Evolutionary conservation across 2,113 vertebrate genomes (phyloP).

Genomic region (Falcunculus frontatus): DNA sequence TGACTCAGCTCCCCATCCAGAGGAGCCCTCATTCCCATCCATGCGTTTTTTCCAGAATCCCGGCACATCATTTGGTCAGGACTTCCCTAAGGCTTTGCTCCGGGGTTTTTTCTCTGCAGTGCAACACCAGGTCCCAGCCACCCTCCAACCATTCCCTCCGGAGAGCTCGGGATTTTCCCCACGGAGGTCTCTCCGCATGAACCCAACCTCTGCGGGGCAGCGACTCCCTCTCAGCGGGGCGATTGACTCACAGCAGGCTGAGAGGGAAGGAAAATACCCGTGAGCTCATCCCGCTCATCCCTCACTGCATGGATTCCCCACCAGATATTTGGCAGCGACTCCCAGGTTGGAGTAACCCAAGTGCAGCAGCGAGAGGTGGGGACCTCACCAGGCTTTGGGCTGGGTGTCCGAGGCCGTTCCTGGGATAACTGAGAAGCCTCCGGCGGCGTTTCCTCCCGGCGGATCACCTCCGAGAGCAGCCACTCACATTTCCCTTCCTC

Average conservation of each 20-base stretch:
- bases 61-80: fast-evolving
- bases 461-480: background rate
- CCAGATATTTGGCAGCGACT: background rate
- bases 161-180: background rate
- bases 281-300: constrained; percentile 25
- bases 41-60: background rate
- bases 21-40: background rate
- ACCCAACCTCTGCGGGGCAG: background rate
- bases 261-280: constrained; percentile 44
- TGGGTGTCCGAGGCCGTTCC: background rate
- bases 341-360: background rate
- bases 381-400: background rate
- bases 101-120: background rate
- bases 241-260: background rate
- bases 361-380: background rate
- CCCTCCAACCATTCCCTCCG: background rate
- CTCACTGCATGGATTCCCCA: constrained; percentile 11
- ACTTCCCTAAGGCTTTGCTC: background rate
- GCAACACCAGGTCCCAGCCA: fast-evolving
- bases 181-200: background rate
- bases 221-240: background rate
- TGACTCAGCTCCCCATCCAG: background rate
- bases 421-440: background rate
- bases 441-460: background rate
- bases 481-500: constrained; percentile 41